These are phyloP conservation scores for Xenus cinereus DNA, from an alignment of 2,113 vertebrate species.

Conservation along the genomic window DNA sequence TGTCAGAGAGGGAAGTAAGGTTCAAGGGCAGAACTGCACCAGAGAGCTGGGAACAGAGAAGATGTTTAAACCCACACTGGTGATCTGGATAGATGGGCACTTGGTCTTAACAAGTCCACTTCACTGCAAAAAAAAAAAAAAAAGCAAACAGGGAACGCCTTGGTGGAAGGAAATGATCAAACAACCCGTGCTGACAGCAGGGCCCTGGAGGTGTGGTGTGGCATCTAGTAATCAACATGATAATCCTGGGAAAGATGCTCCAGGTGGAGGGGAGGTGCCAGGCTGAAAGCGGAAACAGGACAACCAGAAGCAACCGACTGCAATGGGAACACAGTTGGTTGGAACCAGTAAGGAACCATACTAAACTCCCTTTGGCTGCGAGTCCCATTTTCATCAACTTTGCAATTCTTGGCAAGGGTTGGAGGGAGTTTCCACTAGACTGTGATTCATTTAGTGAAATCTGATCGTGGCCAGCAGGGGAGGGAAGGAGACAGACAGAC, in stretches of 20 bases:
- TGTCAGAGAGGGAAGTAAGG: not conserved
- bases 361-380: conserved; percentile 26
- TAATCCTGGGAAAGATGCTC: conserved; percentile 2
- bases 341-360: conserved; percentile 23
- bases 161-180: not conserved
- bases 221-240: not conserved
- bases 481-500: conserved; percentile 42
- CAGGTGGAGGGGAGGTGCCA: conserved; percentile 6
- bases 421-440: conserved; percentile 68
- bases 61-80: not conserved
- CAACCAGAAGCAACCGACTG: not conserved
- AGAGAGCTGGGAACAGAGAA: not conserved
- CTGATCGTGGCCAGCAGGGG: conserved; percentile 53
- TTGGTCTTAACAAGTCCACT: not conserved
- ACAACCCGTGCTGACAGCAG: not conserved
- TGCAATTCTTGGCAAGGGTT: conserved; percentile 63
- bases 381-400: conserved; percentile 63
- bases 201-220: not conserved
- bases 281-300: not conserved
- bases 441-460: conserved; percentile 71
- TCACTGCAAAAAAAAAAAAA: not conserved
- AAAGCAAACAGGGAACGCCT: not conserved
- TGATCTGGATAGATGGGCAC: not conserved
- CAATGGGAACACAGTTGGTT: not conserved
- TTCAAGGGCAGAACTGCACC: not conserved